phyloP scores from a whole-genome alignment of 2,797 vertebrate genomes.

The Peromyscus nudipes region DNA sequence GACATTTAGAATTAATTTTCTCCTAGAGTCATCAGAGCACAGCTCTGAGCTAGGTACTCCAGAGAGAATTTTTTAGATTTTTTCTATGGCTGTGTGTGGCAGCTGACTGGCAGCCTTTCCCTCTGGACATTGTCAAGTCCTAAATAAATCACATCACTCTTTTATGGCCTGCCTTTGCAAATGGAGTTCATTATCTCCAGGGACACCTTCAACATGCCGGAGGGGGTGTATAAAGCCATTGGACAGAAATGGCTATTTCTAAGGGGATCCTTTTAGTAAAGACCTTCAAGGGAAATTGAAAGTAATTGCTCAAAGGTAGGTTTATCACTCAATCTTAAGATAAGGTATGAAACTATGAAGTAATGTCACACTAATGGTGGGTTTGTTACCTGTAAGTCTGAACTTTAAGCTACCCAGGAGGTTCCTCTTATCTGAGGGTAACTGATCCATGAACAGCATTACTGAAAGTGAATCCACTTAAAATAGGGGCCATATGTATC shows the following conservation, averaged over 20 bases:
- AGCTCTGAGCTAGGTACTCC: conserved; percentile 5
- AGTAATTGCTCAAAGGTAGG: neutral
- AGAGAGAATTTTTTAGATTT: conserved; percentile 54
- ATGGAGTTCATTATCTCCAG: neutral
- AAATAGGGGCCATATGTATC: neutral
- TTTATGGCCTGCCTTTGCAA: conserved; percentile 19
- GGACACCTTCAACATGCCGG: neutral
- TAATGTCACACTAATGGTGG: neutral
- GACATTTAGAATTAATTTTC: conserved; percentile 48
- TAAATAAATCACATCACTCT: conserved; percentile 39
- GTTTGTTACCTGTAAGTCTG: neutral
- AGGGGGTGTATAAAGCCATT: neutral
- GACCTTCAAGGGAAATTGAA: neutral
- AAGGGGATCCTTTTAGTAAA: neutral
- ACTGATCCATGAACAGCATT: neutral
- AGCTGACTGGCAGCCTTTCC: conserved; percentile 4
- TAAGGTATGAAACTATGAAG: conserved; percentile 35
- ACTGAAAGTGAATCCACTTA: neutral
- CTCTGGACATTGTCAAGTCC: conserved; percentile 38
- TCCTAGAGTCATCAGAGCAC: neutral
- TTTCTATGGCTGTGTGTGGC: neutral
- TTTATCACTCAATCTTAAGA: neutral
- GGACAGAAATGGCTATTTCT: neutral
- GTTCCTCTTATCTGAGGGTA: neutral
- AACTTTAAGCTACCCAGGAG: neutral